Evolutionary conservation across 1,140 invertebrate species (phyloP).

Genomic region (Heliconius hermathena): DNA sequence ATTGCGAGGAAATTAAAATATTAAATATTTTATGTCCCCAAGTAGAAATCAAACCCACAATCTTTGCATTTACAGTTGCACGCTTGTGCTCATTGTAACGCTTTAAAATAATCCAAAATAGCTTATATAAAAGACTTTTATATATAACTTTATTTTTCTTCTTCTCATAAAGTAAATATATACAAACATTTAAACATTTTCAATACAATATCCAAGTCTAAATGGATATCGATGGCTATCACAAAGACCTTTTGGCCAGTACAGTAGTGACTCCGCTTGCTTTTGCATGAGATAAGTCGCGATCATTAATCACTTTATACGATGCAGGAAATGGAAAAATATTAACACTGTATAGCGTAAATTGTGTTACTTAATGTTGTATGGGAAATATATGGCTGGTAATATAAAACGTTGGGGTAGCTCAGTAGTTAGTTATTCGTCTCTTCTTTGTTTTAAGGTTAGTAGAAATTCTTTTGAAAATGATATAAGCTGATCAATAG

Average conservation of each 20-base stretch:
- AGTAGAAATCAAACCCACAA: background rate
- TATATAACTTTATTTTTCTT: background rate
- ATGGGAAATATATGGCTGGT: background rate
- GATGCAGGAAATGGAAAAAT: conserved; percentile 22
- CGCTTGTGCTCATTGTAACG: background rate
- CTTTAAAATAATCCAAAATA: background rate
- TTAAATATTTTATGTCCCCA: too few species aligned
- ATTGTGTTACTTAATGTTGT: conserved; percentile 13
- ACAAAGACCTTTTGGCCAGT: conserved; percentile 18
- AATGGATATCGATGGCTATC: conserved; percentile 17
- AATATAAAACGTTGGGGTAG: background rate
- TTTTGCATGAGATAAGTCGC: conserved; percentile 27
- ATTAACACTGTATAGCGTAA: background rate
- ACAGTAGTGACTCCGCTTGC: background rate
- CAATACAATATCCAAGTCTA: background rate
- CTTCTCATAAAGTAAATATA: background rate
- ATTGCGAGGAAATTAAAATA: background rate
- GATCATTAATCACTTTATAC: conserved; percentile 24
- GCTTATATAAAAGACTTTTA: background rate
- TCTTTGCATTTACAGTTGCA: background rate
- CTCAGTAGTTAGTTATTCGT: background rate
- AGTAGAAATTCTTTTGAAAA: background rate
- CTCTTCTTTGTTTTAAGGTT: background rate
- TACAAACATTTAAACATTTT: background rate
- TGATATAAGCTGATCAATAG: too few species aligned